Percentiles rank a stretch among this genome's conserved stretches.
Conservation (phyloP, 2,113 vertebrate species). For the Cyprinodon variegatus region DNA sequence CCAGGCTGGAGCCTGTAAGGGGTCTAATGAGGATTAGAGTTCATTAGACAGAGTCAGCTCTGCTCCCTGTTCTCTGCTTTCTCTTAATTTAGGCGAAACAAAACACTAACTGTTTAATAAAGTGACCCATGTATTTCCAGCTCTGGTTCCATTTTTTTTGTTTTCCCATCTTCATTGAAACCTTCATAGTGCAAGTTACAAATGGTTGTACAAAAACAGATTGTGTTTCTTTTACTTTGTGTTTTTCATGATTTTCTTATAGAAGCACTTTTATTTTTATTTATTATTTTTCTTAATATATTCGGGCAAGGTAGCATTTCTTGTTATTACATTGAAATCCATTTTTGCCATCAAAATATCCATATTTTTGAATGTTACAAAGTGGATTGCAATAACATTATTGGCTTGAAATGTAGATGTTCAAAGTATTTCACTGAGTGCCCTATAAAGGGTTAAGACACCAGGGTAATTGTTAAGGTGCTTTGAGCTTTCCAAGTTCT, state of each 20-base stretch:
- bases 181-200: not conserved
- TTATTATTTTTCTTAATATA: too few relatives aligned
- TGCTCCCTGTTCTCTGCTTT: slow-evolving; percentile 52
- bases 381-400: too few relatives aligned
- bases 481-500: not conserved
- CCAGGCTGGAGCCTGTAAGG: slow-evolving; percentile 60
- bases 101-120: slow-evolving; percentile 28
- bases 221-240: not conserved
- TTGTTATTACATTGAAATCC: too few relatives aligned
- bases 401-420: too few relatives aligned
- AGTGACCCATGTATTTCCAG: slow-evolving; percentile 8
- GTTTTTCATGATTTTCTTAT: too few relatives aligned
- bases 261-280: too few relatives aligned
- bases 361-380: too few relatives aligned
- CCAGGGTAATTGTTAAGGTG: not conserved
- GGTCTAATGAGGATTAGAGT: slow-evolving; percentile 70
- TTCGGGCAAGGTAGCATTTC: too few relatives aligned
- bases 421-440: too few relatives aligned
- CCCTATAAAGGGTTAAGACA: not conserved
- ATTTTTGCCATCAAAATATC: too few relatives aligned
- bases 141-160: slow-evolving; percentile 7
- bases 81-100: slow-evolving; percentile 55
- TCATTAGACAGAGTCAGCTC: slow-evolving; percentile 62
- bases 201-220: not conserved
- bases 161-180: not conserved